These are phyloP conservation scores for Sylvietta virens DNA, from an alignment of 2,113 vertebrate genomes.

Conservation along the genomic window DNA sequence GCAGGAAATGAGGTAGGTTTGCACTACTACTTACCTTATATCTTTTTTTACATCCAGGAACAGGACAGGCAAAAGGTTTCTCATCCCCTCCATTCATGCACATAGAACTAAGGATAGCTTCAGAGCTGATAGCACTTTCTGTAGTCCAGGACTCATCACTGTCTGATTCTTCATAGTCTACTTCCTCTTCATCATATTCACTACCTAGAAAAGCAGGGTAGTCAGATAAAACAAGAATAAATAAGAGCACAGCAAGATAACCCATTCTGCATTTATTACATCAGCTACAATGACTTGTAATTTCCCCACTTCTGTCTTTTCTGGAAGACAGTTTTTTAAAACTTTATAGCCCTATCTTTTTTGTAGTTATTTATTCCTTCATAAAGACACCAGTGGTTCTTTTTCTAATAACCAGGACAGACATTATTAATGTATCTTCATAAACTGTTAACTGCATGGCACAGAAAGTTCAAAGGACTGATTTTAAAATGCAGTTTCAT, in stretches of 20 bases:
- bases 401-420: slow-evolving; percentile 15
- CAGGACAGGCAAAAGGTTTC: slow-evolving; percentile 97
- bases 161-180: slow-evolving; percentile 97
- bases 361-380: background rate
- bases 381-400: background rate
- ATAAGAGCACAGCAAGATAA: background rate
- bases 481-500: slow-evolving; percentile 28
- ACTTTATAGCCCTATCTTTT: slow-evolving; percentile 22
- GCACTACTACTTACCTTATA: slow-evolving; percentile 82
- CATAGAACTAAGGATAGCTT: slow-evolving; percentile 98
- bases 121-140: slow-evolving; percentile 97
- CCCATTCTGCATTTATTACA: slow-evolving; percentile 19
- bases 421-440: slow-evolving; percentile 11
- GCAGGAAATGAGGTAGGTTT: background rate
- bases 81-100: slow-evolving; percentile 98
- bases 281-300: background rate
- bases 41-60: slow-evolving; percentile 98
- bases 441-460: background rate
- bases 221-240: background rate
- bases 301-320: slow-evolving; percentile 6
- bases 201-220: slow-evolving; percentile 77
- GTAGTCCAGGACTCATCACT: slow-evolving; percentile 98
- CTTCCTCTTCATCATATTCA: slow-evolving; percentile 96
- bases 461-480: slow-evolving; percentile 23
- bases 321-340: background rate